These are phyloP conservation scores for Heterotilapia buettikoferi DNA, from an alignment of 2,113 vertebrate species.

Conservation along the genomic window DNA sequence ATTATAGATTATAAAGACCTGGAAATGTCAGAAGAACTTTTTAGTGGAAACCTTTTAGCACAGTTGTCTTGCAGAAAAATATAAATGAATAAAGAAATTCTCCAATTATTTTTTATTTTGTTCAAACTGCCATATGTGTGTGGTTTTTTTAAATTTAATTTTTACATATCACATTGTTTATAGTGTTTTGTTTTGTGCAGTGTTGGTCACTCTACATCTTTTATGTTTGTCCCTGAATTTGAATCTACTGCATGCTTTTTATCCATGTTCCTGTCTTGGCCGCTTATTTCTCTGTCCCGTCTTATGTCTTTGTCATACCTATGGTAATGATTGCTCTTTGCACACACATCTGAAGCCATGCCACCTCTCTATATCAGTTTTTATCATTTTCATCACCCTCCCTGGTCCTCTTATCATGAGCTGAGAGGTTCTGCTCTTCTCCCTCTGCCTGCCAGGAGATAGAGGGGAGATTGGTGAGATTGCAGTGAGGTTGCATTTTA, in stretches of 20 bases:
- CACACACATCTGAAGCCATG: background rate
- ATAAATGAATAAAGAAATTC: background rate
- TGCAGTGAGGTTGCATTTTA: constrained; percentile 22
- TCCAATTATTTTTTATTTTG: background rate
- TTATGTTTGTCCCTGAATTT: background rate
- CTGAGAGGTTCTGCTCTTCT: constrained; percentile 14
- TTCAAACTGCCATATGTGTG: background rate
- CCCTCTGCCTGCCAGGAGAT: constrained; percentile 4
- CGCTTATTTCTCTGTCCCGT: background rate
- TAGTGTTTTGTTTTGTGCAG: background rate
- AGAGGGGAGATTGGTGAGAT: constrained; percentile 21
- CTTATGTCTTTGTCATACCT: background rate
- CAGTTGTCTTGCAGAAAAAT: background rate
- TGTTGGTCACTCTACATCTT: background rate
- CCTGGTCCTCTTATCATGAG: constrained; percentile 26
- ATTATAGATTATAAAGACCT: constrained; percentile 1
- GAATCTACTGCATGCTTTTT: background rate
- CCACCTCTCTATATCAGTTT: constrained; percentile 25
- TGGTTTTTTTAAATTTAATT: fast-evolving
- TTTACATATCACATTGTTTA: background rate
- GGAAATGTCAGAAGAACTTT: background rate
- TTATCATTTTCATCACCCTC: constrained; percentile 41
- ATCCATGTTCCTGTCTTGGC: background rate
- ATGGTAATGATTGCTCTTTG: background rate
- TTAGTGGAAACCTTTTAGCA: background rate